Evolutionary conservation across 2,113 vertebrate species (phyloP), one percentile per base, ranked within the genome.

Genomic region (Bufo gargarizans): DNA sequence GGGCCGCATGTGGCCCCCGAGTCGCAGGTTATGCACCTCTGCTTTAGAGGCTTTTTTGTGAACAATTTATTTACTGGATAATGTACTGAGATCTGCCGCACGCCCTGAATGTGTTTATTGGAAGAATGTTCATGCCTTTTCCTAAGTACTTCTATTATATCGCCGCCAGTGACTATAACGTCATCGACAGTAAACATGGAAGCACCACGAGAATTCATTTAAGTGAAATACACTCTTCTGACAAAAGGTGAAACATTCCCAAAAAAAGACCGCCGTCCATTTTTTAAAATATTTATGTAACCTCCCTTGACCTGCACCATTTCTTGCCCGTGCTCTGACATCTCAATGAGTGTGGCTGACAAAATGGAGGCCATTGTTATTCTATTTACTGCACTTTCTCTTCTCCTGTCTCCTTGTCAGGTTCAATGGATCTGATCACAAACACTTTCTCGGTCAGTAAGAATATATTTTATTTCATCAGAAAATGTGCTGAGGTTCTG

Each of bases 301-400:
- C 87, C 81, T 82, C 20, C 17, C 53, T 16, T 88, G 87, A 88
- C 87, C 81, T 84, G 56, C 47, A 50, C 59, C 87, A 88, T 88
- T 88, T 84, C 71, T 69, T 69, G 72, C 69, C 16, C 22, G 4
- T 47, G 22, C 58, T 76, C 72, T 88, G 87, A 88, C 87, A 88
- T 88, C 81, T 88, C 72, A 55, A 56, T 88, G 65, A 88, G 87
- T 88, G 87, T 84, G 58, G 87, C 72, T 88, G 87, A 88, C 87
- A 88, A 88, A 67, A 88, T 88, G 87, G 81, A 77, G 59, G 71
- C 6, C 59, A 45, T 6, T 84, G 49, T 77, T 88, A 50, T 88
- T 88, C 47, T 88, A 74, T 88, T 88, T 84, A 88, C 74, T 67
- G 71, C 80, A 84, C 81, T 84, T 88, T 88, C 87, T 88, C 47